Evolutionary conservation across 1,140 invertebrate species (phyloP).

Genomic region (Drosophila sucinea): DNA sequence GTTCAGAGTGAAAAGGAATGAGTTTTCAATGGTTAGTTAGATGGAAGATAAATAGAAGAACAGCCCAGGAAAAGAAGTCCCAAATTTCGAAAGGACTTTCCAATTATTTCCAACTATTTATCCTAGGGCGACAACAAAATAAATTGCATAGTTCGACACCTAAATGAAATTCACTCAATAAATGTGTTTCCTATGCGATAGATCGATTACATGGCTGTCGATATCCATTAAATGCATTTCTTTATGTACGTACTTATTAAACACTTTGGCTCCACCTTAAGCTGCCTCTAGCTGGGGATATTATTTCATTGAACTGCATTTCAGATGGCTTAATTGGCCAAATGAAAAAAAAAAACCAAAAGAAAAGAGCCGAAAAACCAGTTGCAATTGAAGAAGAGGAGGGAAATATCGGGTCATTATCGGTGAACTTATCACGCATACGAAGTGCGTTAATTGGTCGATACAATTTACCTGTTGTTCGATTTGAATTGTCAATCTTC

Average conservation of each 20-base stretch:
- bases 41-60: too few relatives aligned
- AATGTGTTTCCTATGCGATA: conserved; percentile 35
- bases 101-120: too few relatives aligned
- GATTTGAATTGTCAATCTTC: conserved; percentile 61
- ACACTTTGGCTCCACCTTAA: conserved; percentile 23
- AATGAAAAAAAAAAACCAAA: conserved; percentile 52
- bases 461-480: conserved; percentile 64
- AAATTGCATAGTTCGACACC: too few relatives aligned
- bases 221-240: neutral
- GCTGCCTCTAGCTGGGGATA: neutral
- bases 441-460: conserved; percentile 64
- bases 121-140: too few relatives aligned
- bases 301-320: conserved; percentile 71
- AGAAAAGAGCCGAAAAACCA: conserved; percentile 25
- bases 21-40: too few relatives aligned
- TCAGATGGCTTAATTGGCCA: conserved; percentile 71
- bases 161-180: conserved; percentile 26
- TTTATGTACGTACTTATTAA: conserved; percentile 33
- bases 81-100: too few relatives aligned
- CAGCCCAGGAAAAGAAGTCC: too few relatives aligned
- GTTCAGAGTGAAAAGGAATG: too few relatives aligned
- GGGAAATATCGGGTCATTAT: conserved; percentile 35
- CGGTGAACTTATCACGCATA: conserved; percentile 66
- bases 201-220: conserved; percentile 38
- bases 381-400: conserved; percentile 34